Percentiles rank a stretch among this genome's conserved stretches.
phyloP scores from a whole-genome alignment of 2,797 vertebrate species.

The Halcyon badia region DNA sequence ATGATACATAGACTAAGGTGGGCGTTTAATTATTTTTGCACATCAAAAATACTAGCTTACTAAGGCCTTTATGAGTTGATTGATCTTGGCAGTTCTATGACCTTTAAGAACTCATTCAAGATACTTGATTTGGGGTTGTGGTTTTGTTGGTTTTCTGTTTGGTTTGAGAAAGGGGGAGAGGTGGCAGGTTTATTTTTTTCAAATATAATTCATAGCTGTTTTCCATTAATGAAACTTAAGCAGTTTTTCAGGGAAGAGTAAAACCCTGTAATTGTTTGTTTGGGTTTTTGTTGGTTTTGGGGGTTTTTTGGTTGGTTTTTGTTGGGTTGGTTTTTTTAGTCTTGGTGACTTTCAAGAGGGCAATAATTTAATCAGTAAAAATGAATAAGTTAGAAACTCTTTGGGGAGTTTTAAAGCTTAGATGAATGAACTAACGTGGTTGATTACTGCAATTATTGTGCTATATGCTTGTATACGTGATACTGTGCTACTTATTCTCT shows the following conservation, averaged over 20 bases:
- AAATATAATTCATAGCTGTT: not conserved
- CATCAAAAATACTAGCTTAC: not conserved
- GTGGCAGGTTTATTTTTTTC: not conserved
- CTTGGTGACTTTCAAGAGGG: not conserved
- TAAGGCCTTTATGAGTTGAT: not conserved
- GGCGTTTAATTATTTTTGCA: not conserved
- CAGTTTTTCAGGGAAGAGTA: not conserved
- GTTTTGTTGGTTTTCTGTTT: not conserved
- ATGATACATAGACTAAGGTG: not conserved
- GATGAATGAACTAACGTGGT: rapidly evolving
- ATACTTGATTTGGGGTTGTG: not conserved
- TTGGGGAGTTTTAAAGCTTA: not conserved
- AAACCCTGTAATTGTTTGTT: not conserved
- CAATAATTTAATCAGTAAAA: not conserved
- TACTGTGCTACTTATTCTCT: not conserved
- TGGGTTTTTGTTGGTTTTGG: too few species aligned
- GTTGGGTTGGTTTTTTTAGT: not conserved
- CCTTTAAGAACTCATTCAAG: not conserved
- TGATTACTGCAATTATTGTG: not conserved
- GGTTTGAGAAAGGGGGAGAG: too few species aligned
- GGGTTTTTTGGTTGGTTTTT: too few species aligned
- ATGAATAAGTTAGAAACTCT: not conserved
- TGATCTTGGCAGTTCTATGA: not conserved
- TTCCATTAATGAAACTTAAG: not conserved
- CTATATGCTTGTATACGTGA: rapidly evolving